These are phyloP conservation scores for Drosophila obscura DNA, from an alignment of 1,140 invertebrate genomes.

Conservation along the genomic window DNA sequence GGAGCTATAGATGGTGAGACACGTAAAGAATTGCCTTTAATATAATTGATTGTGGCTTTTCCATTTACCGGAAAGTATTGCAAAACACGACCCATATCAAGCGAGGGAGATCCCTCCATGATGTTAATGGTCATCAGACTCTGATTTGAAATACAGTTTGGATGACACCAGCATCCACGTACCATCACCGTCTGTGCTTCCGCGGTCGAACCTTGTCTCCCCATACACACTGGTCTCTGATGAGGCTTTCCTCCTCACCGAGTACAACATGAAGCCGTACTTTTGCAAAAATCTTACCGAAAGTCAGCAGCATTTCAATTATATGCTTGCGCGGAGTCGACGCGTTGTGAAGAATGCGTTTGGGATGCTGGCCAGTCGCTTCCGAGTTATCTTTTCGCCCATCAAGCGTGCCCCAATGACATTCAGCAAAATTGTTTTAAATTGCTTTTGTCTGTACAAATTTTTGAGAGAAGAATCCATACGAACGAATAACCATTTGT, in stretches of 20 bases:
- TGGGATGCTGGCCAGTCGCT: neutral
- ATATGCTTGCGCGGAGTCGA: neutral
- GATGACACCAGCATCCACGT: neutral
- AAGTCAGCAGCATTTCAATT: neutral
- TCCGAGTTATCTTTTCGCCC: neutral
- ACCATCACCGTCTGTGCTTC: neutral
- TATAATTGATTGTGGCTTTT: neutral
- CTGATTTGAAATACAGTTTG: neutral
- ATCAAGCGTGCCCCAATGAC: neutral
- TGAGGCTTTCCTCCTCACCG: neutral
- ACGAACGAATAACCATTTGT: neutral
- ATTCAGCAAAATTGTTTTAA: neutral
- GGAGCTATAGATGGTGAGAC: neutral
- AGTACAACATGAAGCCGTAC: slow-evolving; percentile 1
- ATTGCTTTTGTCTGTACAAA: neutral
- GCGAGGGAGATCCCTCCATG: neutral
- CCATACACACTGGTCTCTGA: neutral
- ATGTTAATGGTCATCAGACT: slow-evolving; percentile 1
- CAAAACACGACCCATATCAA: neutral
- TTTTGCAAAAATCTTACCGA: too few relatives aligned
- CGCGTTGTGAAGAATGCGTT: neutral
- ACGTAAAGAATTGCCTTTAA: too few relatives aligned
- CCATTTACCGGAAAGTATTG: neutral
- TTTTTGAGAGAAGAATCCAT: too few relatives aligned
- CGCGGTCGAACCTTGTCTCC: neutral